Percentiles rank a stretch among this genome's conserved stretches.
These are phyloP conservation scores for Heliocidaris tuberculata DNA, from an alignment of 35 echinoderm and acorn worm species.

Conservation along the genomic window DNA sequence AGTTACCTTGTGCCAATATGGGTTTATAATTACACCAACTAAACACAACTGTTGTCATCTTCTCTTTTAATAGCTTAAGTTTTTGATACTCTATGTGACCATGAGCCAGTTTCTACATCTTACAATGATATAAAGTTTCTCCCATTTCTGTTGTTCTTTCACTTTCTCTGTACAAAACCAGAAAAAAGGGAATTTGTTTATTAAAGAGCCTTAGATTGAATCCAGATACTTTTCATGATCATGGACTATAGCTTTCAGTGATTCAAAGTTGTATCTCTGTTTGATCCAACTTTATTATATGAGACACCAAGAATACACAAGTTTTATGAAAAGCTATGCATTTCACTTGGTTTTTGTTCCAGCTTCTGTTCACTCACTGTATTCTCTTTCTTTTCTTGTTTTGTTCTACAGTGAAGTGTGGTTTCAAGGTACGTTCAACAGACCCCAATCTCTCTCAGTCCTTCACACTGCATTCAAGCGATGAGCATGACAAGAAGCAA, in stretches of 20 bases:
- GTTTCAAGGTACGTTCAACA: conserved; percentile 80
- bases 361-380: background rate
- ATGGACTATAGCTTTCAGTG: no score
- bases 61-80: background rate
- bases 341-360: background rate
- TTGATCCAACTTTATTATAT: background rate
- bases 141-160: background rate
- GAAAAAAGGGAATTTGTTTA: no score
- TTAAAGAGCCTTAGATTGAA: no score
- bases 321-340: background rate
- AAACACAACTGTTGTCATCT: background rate
- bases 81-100: background rate
- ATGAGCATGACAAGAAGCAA: conserved; percentile 99
- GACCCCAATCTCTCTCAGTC: conserved; percentile 74
- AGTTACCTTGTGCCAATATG: background rate
- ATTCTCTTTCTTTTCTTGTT: conserved; percentile 34
- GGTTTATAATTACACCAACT: background rate
- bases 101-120: background rate
- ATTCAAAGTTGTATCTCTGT: no score
- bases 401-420: conserved; percentile 74
- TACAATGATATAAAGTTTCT: background rate
- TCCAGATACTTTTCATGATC: no score
- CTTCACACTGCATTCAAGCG: conserved; percentile 74
- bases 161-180: background rate
- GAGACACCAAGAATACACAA: no score